Evolutionary conservation across 2,888 invertebrate species (phyloP).

Genomic region (Diplolepis rosae): DNA sequence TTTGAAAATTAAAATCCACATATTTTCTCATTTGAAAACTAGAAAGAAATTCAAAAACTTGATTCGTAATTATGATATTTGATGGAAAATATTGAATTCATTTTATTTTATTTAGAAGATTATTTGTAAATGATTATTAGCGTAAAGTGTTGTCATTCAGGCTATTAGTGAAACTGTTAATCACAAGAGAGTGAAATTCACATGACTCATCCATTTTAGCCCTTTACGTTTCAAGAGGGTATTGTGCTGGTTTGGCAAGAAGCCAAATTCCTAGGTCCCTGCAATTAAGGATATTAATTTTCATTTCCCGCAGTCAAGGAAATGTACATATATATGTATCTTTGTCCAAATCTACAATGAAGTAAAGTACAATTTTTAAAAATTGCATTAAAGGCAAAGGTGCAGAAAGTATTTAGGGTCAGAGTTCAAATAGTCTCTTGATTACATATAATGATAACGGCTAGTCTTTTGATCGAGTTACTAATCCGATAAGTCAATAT

Average conservation of each 20-base stretch:
- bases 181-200: constrained; percentile 22
- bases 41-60: too few species aligned
- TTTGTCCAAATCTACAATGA: background rate
- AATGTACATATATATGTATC: background rate
- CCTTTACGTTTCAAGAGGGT: constrained; percentile 13
- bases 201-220: constrained; percentile 25
- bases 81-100: too few species aligned
- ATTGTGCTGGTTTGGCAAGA: constrained; percentile 24
- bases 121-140: constrained; percentile 3
- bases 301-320: constrained; percentile 23
- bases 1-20: too few species aligned
- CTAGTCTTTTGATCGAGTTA: constrained; percentile 18
- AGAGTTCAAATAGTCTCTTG: constrained; percentile 8
- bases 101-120: too few species aligned
- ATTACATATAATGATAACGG: constrained; percentile 14
- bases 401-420: background rate
- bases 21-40: too few species aligned
- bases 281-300: constrained; percentile 31
- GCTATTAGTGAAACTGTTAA: constrained; percentile 14
- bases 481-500: constrained; percentile 19
- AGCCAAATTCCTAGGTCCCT: constrained; percentile 23
- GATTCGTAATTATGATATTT: too few species aligned
- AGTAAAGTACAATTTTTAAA: background rate
- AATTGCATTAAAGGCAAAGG: background rate
- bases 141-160: constrained; percentile 10